phyloP scores from a whole-genome alignment of 2,888 invertebrate species.

The Polymixis lichenea region DNA sequence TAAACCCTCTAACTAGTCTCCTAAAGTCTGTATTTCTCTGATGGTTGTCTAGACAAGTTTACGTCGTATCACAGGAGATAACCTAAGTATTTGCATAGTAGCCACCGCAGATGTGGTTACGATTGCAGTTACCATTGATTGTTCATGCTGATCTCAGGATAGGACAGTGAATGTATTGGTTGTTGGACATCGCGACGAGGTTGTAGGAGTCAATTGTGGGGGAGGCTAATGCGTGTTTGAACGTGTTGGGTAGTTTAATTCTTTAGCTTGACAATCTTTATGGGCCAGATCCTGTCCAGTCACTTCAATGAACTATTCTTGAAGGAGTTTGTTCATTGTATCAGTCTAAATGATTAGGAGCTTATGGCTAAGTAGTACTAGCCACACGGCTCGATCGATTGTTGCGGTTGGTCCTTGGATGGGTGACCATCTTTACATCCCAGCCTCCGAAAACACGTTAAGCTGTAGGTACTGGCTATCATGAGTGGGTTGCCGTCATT shows the following conservation, averaged over 20 bases:
- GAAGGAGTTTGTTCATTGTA: neutral
- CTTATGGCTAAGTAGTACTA: no score
- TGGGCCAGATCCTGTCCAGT: no score
- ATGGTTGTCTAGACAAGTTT: conserved; percentile 24
- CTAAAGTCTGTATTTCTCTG: conserved; percentile 9
- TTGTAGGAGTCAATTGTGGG: conserved; percentile 20
- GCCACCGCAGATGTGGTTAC: conserved; percentile 58
- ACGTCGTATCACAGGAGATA: conserved; percentile 56
- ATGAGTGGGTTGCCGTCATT: no score
- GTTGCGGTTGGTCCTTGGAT: no score
- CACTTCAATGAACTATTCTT: neutral
- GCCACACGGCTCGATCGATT: no score
- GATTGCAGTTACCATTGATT: conserved; percentile 55
- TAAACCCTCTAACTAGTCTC: fast-evolving
- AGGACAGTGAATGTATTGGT: conserved; percentile 21
- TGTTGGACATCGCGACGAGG: conserved; percentile 8
- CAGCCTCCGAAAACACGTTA: no score
- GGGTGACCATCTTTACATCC: no score
- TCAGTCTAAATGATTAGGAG: no score
- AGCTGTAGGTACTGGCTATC: no score
- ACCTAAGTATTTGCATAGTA: conserved; percentile 66
- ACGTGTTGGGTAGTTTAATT: conserved; percentile 3
- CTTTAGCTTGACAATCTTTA: neutral
- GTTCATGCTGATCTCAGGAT: conserved; percentile 45
- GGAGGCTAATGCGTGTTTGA: conserved; percentile 11